Base-by-base conservation (phyloP, 2,888 invertebrate genomes). In the Chrysolina americana region DNA sequence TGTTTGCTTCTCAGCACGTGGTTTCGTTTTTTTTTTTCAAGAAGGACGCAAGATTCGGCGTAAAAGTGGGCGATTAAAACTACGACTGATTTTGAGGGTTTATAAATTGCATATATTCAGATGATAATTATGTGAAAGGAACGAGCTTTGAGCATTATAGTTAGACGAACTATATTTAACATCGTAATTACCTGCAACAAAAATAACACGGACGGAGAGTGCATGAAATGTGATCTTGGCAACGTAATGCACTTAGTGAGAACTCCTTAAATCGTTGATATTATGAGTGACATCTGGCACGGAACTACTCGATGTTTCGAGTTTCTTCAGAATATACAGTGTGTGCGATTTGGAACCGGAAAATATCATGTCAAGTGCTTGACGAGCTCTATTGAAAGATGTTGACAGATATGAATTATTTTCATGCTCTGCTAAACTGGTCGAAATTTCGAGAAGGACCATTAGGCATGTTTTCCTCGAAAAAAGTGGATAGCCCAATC, bases 1-100 rank as follows among this genome's bases (percentile, higher is more conserved):
- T n/a, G n/a, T n/a, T n/a, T n/a, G n/a, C n/a, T 15, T 48, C n/a
- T 59, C 59, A 13, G 15, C 59, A 59, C 59, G 59, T 59, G 59
- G 11, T 28, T 59, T 59, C 28, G 23, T 59, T 59, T 15, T 59
- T 59, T 59, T 59, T 28, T 59, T 59, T 13, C 23, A 28, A 59
- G 28, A 59, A 59, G 59, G 59, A 5, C 59, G 59, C 9, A 13
- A 59, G 28, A 28, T 6, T 28, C 28, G 28, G 23, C 28, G 11
- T 8, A 53, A 53, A n/a, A 53, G 53, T 53, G 53, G 53, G 53
- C 19, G 53, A 28, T 28, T 53, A 17, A 5, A 59, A 28, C 59
- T 59, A n/a, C 59, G 28, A 28, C 59, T 28, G 59, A 19, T 59
- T 59, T 59, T 23, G 1, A 10, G 11, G 28, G 15, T 23, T 23